Evolutionary conservation across 2,797 vertebrate species (phyloP).

Genomic region (Gymnothorax javanicus): DNA sequence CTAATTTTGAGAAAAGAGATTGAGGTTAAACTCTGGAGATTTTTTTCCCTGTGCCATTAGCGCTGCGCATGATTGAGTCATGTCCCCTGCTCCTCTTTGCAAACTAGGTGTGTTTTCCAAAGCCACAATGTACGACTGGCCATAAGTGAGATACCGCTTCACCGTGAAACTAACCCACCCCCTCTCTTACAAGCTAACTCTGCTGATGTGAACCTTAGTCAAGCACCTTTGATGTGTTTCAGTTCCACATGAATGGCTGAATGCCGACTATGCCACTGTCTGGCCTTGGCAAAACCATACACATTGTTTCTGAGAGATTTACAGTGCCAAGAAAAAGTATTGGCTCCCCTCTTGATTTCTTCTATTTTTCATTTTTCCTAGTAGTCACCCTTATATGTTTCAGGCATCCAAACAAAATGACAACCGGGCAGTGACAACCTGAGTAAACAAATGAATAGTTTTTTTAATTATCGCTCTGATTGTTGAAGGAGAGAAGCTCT

Average conservation of each 20-base stretch:
- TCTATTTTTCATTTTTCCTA: too few species aligned
- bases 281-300: background rate
- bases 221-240: slow-evolving; percentile 2
- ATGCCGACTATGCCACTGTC: background rate
- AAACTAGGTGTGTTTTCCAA: background rate
- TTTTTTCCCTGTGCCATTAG: slow-evolving; percentile 22
- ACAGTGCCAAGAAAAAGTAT: too few species aligned
- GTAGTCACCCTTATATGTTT: too few species aligned
- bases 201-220: background rate
- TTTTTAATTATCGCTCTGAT: too few species aligned
- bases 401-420: too few species aligned
- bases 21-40: slow-evolving; percentile 23
- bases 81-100: background rate
- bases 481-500: too few species aligned
- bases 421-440: too few species aligned
- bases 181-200: background rate
- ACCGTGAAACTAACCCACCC: background rate
- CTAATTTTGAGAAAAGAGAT: slow-evolving; percentile 14
- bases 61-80: background rate
- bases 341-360: too few species aligned
- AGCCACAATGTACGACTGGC: slow-evolving; percentile 10
- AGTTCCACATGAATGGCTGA: background rate
- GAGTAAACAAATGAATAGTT: too few species aligned
- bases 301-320: background rate
- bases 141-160: background rate